A percentile compares a stretch with the other conserved stretches of the same genome.
Evolutionary conservation across 2,888 invertebrate species (phyloP).

Genomic region (Folsomia candida): DNA sequence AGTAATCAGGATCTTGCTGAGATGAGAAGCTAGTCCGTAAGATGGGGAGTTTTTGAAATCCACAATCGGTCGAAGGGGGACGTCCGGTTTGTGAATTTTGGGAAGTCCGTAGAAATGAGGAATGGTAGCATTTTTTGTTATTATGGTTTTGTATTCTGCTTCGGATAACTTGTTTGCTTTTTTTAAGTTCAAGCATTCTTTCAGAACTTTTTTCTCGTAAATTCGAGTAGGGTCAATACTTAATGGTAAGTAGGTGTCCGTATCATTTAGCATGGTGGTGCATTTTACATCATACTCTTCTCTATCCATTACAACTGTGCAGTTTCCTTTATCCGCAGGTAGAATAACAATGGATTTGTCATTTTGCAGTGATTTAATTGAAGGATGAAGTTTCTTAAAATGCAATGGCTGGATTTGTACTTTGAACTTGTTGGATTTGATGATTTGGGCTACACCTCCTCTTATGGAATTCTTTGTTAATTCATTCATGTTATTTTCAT

Average conservation of each 20-base stretch:
- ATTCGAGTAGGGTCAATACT: background rate
- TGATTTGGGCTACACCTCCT: no score
- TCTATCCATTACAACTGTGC: background rate
- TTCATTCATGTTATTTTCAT: no score
- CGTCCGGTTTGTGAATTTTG: constrained; percentile 12
- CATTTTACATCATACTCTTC: constrained; percentile 4
- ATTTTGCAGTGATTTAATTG: background rate
- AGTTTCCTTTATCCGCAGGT: constrained; percentile 9
- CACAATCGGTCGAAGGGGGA: constrained; percentile 13
- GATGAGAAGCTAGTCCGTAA: background rate
- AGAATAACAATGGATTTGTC: constrained; percentile 5
- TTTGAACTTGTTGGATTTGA: no score
- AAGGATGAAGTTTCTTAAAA: no score
- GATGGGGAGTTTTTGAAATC: constrained; percentile 6
- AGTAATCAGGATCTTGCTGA: background rate
- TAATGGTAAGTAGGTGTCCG: background rate
- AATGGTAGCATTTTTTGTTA: background rate
- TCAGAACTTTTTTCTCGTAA: background rate
- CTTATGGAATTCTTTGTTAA: no score
- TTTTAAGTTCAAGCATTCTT: background rate
- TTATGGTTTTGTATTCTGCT: background rate
- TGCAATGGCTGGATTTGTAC: no score
- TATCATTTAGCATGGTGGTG: background rate
- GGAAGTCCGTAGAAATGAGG: constrained; percentile 10
- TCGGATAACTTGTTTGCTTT: background rate